Conservation (phyloP, 2,888 invertebrate species). For the Agrotis segetum region DNA sequence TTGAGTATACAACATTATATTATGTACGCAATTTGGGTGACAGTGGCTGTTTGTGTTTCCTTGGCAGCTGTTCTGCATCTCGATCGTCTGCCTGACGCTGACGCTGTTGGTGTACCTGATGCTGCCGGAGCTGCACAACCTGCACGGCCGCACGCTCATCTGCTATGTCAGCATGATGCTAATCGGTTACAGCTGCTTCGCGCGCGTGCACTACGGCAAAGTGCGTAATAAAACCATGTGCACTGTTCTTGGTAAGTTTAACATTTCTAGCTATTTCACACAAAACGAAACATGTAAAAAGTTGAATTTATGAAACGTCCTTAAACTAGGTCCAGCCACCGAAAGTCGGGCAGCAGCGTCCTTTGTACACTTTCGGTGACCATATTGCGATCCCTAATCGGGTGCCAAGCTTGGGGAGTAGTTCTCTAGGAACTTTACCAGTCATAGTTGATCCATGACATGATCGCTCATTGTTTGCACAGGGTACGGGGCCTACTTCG, state of each 20-base stretch:
- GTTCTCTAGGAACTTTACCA: slow-evolving; percentile 58
- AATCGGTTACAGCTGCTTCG: slow-evolving; percentile 92
- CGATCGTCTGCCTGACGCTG: slow-evolving; percentile 92
- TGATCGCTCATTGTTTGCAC: slow-evolving; percentile 78
- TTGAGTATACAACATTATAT: too few species aligned
- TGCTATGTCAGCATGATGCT: slow-evolving; percentile 93
- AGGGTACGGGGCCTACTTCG: slow-evolving; percentile 93
- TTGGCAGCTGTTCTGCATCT: slow-evolving; percentile 88
- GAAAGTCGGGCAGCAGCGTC: too few species aligned
- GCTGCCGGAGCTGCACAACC: slow-evolving; percentile 92
- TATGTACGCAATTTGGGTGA: too few species aligned
- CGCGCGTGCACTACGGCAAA: slow-evolving; percentile 87
- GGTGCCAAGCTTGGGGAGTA: too few species aligned
- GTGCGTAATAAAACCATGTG: slow-evolving; percentile 84
- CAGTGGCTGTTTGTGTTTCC: slow-evolving; percentile 15
- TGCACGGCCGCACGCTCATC: slow-evolving; percentile 94
- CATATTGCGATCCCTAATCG: too few species aligned
- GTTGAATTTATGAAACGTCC: too few species aligned
- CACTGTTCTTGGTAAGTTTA: slow-evolving; percentile 87
- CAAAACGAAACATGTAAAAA: too few species aligned
- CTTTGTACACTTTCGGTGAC: too few species aligned
- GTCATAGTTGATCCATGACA: slow-evolving; percentile 66
- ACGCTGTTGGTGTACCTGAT: slow-evolving; percentile 93
- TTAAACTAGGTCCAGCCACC: too few species aligned
- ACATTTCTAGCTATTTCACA: background rate